Base-by-base conservation (phyloP, 1,140 invertebrate genomes). In the Drosophila pachea region DNA sequence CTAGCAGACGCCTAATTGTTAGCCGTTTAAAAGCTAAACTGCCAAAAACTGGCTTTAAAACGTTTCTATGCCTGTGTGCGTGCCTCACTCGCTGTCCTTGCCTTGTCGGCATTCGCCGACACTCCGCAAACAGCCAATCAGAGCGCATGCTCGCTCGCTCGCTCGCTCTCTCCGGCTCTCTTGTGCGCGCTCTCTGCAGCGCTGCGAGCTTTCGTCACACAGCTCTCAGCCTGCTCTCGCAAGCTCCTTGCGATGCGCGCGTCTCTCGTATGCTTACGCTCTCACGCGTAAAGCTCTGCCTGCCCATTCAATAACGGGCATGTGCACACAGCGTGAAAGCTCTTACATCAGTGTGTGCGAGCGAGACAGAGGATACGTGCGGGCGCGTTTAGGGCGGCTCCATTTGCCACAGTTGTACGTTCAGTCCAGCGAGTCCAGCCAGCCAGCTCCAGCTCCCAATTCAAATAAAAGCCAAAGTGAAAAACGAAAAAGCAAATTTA, bases 341-440 rank as follows among this genome's bases (percentile, higher is more conserved):
- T 66, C 22, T 56, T n/a, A 59, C 64, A 52, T 55, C 65, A 43
- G 45, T 22, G 60, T 29, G 32, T 7, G 42, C 6, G 9, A 32
- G 42, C 16, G 42, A 7, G 54, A 36, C 22, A 12, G 38, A 35
- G 47, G n/a, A 38, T 53, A 35, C 42, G 63, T 64, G 49, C 32
- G 53, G 48, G 38, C 9, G 52, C 36, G 60, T 74, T 68, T 73
- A 78, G 79, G 81, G 81, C 81, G 81, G 82, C 74, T 81, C 81
- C 79, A 67, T 68, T 67, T 63, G 50, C 33, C 50, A 22, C 22
- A 62, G 69, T 56, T 50, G 40, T 42, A 14, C 45, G 45, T 29
- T 36, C 38, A 22, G 49, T 43, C 40, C 42, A 64, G 47, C 60
- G 45, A 61, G 58, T 61, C 47, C 45, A 61, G 45, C 42, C 32